These are phyloP conservation scores for Brachyhypopomus gauderio DNA, from an alignment of 2,113 vertebrate species.

Conservation along the genomic window DNA sequence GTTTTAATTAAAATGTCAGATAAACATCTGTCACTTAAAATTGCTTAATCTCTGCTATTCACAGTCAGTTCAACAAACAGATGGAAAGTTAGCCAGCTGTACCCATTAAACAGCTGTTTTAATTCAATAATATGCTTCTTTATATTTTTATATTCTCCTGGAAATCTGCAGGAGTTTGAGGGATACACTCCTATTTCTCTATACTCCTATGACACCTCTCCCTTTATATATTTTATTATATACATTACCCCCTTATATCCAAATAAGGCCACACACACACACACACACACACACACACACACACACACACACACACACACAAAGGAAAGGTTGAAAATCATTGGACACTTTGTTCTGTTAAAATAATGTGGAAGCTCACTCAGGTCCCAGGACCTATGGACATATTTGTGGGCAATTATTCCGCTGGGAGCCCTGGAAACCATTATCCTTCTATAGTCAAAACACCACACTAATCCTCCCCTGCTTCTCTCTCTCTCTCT, in stretches of 20 bases:
- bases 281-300: too few species aligned
- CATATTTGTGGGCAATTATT: constrained; percentile 69
- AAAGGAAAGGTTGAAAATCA: constrained; percentile 39
- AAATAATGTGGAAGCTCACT: constrained; percentile 54
- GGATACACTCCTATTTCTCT: too few species aligned
- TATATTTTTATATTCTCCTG: background rate
- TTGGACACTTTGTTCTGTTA: constrained; percentile 46
- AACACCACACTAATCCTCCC: constrained; percentile 37
- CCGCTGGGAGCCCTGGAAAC: constrained; percentile 73
- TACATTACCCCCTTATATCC: too few species aligned
- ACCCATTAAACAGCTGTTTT: constrained; percentile 22
- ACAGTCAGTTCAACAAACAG: constrained; percentile 28
- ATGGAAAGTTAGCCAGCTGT: constrained; percentile 13
- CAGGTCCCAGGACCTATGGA: constrained; percentile 49
- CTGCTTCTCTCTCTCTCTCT: constrained; percentile 22
- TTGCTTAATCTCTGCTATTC: constrained; percentile 10
- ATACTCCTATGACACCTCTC: too few species aligned
- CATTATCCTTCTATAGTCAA: constrained; percentile 65
- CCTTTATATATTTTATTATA: too few species aligned
- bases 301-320: too few species aligned
- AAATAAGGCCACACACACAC: too few species aligned
- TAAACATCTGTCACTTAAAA: constrained; percentile 5
- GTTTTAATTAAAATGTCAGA: background rate
- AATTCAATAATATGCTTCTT: background rate
- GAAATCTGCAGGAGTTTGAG: background rate